Evolutionary conservation across 1,140 invertebrate genomes (phyloP).

Genomic region (Sycophila sp.): DNA sequence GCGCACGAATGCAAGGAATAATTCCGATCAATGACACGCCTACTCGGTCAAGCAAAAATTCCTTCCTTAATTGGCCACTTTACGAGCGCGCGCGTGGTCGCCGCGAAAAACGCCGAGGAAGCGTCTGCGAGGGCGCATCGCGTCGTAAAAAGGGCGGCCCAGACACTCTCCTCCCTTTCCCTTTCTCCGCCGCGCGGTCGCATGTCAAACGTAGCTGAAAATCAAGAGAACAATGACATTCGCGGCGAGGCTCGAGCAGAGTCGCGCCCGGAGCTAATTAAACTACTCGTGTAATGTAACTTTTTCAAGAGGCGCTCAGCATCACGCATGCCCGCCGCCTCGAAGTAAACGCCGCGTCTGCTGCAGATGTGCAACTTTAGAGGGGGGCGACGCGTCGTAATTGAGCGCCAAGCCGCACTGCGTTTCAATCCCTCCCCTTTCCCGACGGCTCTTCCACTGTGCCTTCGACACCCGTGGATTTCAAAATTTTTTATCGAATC

Average conservation of each 20-base stretch:
- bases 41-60: slow-evolving; percentile 10
- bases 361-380: neutral
- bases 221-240: slow-evolving; percentile 25
- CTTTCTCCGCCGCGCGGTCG: too few relatives aligned
- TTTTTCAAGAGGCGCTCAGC: slow-evolving; percentile 24
- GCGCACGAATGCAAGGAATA: too few relatives aligned
- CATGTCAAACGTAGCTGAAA: slow-evolving; percentile 7
- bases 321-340: too few relatives aligned
- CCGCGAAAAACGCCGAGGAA: slow-evolving; percentile 4
- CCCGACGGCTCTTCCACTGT: too few relatives aligned
- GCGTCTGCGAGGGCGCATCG: neutral
- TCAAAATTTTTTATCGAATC: too few relatives aligned
- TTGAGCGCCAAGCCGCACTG: too few relatives aligned
- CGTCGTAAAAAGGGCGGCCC: neutral
- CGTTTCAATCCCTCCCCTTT: too few relatives aligned
- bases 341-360: slow-evolving; percentile 14
- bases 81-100: neutral
- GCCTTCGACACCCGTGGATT: too few relatives aligned
- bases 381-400: too few relatives aligned
- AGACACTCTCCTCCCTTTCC: too few relatives aligned
- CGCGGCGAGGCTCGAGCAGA: neutral
- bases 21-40: too few relatives aligned
- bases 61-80: slow-evolving; percentile 19
- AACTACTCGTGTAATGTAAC: slow-evolving; percentile 30
- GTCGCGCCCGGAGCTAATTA: slow-evolving; percentile 24